Evolutionary conservation across 2,888 invertebrate species (phyloP), one percentile per base, ranked within the genome.

Genomic region (Campoplex capitator): DNA sequence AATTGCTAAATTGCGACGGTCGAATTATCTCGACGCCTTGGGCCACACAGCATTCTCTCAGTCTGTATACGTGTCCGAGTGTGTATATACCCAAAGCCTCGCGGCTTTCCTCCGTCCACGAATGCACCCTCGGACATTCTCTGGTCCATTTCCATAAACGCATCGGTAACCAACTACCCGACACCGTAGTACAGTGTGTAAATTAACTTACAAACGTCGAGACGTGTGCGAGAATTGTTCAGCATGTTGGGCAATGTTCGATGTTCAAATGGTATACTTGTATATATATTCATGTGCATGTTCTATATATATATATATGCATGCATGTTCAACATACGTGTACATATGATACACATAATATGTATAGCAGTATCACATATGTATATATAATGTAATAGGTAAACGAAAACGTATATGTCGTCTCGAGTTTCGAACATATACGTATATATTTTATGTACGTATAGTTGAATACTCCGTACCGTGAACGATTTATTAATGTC

Each of bases 401-500:
- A 48, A 18, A 35, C 68, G 54, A 70, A 58, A 74, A 51, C 35
- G 56, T 84, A 58, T 75, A 71, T 83, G 83, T 88, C 85, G 78
- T 84, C 86, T 89, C 83, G 89, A 88, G 89, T 83, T 84, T 71
- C 82, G 23, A 56, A 74, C 35, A 82, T 54, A 45, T 68, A 45
- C 73, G 18, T 51, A 23, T 58, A 58, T 70, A 65, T 78, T 56
- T 70, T 75, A 74, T 67, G 83, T 51, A 68, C 62, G 67, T 62
- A 23, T 23, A 42, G 83, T 35, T 67, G 65, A 74, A 80, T 83
- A 88, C 85, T 88, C 88, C 87, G 83, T 76, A 82, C 75, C 85
- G 87, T 87, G 87, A 87, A 87, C 91, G 92, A 92, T 92, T 92
- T 93, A 93, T 92, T 92, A 92, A 93, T 91, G 91, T 89, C 92